These are phyloP conservation scores for Stictocephala bisonia DNA, from an alignment of 2,888 invertebrate species.

Conservation along the genomic window DNA sequence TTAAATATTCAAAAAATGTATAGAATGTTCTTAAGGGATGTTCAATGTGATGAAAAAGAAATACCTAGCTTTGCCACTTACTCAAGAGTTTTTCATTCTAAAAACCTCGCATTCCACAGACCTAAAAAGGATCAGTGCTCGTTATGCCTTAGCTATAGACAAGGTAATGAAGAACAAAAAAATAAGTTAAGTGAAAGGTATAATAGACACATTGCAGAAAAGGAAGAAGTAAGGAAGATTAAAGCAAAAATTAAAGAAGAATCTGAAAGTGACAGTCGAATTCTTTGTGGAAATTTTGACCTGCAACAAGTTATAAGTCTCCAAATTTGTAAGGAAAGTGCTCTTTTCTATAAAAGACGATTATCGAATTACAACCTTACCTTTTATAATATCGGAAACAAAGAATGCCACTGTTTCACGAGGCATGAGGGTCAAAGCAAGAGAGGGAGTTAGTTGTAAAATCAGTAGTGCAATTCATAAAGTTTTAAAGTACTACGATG, in stretches of 20 bases:
- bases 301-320: slow-evolving; percentile 35
- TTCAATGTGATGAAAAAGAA: neutral
- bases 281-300: slow-evolving; percentile 12
- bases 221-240: slow-evolving; percentile 45
- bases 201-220: slow-evolving; percentile 46
- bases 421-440: slow-evolving; percentile 35
- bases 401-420: slow-evolving; percentile 27
- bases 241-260: neutral
- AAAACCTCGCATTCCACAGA: slow-evolving; percentile 38
- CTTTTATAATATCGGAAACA: slow-evolving; percentile 25
- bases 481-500: slow-evolving; percentile 14
- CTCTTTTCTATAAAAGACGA: slow-evolving; percentile 40
- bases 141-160: slow-evolving; percentile 39
- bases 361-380: slow-evolving; percentile 37
- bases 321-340: slow-evolving; percentile 34
- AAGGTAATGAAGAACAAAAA: slow-evolving; percentile 38
- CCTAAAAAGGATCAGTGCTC: slow-evolving; percentile 48
- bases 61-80: slow-evolving; percentile 8
- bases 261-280: neutral
- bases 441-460: slow-evolving; percentile 28
- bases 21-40: neutral
- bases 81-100: neutral
- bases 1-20: slow-evolving; percentile 8
- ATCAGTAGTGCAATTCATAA: slow-evolving; percentile 17
- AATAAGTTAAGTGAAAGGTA: slow-evolving; percentile 36